Evolutionary conservation across 2,888 invertebrate genomes (phyloP).

Genomic region (Tolmerus cingulatus): DNA sequence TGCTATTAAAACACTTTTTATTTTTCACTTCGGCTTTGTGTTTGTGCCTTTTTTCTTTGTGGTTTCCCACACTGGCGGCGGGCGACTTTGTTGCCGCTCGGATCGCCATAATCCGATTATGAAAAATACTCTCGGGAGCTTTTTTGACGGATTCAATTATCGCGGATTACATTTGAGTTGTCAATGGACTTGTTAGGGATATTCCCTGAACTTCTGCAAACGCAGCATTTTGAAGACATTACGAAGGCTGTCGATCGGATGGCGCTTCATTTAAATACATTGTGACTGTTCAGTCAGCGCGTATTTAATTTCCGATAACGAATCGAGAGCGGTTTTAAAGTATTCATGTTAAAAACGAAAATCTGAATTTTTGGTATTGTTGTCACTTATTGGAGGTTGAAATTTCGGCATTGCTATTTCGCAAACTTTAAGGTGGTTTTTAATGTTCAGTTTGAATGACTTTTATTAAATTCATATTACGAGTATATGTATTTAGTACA

Average conservation of each 20-base stretch:
- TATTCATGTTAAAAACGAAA: background rate
- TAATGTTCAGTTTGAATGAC: too few species aligned
- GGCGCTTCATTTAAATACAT: background rate
- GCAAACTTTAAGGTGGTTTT: too few species aligned
- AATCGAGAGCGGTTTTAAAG: background rate
- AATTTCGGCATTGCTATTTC: background rate
- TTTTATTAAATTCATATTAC: too few species aligned
- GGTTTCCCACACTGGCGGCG: constrained; percentile 6
- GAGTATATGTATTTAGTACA: too few species aligned
- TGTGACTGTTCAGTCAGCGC: background rate
- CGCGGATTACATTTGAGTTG: constrained; percentile 10
- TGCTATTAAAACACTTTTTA: constrained; percentile 9
- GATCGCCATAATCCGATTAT: constrained; percentile 24
- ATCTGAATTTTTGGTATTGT: background rate
- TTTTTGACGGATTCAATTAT: constrained; percentile 31
- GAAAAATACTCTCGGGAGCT: background rate
- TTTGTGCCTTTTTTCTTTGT: background rate
- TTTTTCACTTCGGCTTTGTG: constrained; percentile 2
- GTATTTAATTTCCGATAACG: background rate
- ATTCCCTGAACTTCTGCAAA: background rate
- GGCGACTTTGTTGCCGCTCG: constrained; percentile 1
- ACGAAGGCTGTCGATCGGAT: background rate
- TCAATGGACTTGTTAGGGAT: background rate
- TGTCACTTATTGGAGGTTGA: background rate
- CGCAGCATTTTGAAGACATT: background rate